Percentiles rank a stretch among this genome's conserved stretches.
Conservation (phyloP, 2,797 vertebrate species). For the Botia kubotai region DNA sequence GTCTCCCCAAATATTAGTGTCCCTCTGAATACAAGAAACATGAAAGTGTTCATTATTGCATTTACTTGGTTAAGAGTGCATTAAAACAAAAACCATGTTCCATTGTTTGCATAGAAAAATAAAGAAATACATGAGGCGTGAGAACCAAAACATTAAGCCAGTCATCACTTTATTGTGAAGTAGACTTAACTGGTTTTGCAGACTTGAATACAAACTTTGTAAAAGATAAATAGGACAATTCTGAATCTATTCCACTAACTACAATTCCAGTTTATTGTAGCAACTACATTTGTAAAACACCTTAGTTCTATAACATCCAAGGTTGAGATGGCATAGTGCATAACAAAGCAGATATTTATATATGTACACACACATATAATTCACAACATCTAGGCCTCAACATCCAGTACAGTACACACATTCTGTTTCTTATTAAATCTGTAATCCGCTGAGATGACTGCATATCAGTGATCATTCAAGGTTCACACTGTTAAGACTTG, state of each 20-base stretch:
- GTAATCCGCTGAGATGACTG: constrained; percentile 44
- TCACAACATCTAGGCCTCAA: constrained; percentile 45
- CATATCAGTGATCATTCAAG: constrained; percentile 21
- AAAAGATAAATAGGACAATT: constrained; percentile 59
- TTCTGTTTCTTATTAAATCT: constrained; percentile 21
- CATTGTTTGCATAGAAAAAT: background rate
- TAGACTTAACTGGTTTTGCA: constrained; percentile 35
- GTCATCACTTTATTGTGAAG: constrained; percentile 54
- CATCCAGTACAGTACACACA: constrained; percentile 55
- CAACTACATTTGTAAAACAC: constrained; percentile 57
- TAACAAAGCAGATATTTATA: constrained; percentile 59
- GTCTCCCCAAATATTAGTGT: too few relatives aligned
- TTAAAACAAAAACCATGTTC: too few relatives aligned
- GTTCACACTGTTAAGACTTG: constrained; percentile 10
- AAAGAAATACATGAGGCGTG: background rate
- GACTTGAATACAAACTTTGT: constrained; percentile 53
- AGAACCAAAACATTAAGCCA: constrained; percentile 27
- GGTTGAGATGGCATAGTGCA: constrained; percentile 61
- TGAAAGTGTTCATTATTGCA: too few relatives aligned
- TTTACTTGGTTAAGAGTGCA: too few relatives aligned
- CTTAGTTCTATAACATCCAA: constrained; percentile 58
- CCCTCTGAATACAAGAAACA: too few relatives aligned
- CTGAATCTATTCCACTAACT: constrained; percentile 50
- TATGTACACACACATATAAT: constrained; percentile 51
- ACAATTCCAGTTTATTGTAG: constrained; percentile 65